phyloP scores from a whole-genome alignment of 2,797 vertebrate genomes.

The Acomys russatus region DNA sequence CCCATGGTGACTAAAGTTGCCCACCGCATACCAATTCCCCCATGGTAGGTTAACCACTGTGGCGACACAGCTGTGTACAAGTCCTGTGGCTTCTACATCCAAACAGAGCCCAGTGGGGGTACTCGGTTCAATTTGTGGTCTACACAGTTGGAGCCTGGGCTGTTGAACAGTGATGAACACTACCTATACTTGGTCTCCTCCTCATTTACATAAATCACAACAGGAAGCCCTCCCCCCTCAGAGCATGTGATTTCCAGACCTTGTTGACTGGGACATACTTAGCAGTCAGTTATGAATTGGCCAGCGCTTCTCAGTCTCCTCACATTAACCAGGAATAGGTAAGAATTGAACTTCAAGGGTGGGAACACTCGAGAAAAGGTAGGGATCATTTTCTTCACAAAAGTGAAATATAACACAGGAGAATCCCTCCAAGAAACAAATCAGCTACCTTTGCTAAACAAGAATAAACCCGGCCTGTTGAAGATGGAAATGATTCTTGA shows the following conservation, averaged over 20 bases:
- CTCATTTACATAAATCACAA: constrained; percentile 54
- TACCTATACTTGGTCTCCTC: constrained; percentile 21
- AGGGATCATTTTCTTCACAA: background rate
- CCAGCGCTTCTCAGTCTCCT: background rate
- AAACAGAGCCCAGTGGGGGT: background rate
- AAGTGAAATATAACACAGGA: background rate
- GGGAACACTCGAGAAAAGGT: background rate
- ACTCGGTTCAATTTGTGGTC: constrained; percentile 30
- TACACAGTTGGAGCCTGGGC: background rate
- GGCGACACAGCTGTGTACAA: constrained; percentile 76
- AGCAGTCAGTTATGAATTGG: background rate
- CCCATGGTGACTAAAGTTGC: constrained; percentile 79
- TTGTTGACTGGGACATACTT: background rate
- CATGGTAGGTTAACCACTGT: constrained; percentile 77
- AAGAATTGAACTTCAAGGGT: background rate
- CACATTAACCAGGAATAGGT: background rate
- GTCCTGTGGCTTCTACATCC: constrained; percentile 19
- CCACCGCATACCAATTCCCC: constrained; percentile 78
- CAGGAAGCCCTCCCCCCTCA: background rate
- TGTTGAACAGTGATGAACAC: background rate
- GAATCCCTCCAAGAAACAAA: background rate
- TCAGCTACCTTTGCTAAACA: background rate
- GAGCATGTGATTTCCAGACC: background rate
- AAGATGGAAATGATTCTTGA: background rate
- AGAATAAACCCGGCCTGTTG: background rate